These are phyloP conservation scores for Varecia variegata DNA, from an alignment of 2,797 vertebrate species.

Conservation along the genomic window DNA sequence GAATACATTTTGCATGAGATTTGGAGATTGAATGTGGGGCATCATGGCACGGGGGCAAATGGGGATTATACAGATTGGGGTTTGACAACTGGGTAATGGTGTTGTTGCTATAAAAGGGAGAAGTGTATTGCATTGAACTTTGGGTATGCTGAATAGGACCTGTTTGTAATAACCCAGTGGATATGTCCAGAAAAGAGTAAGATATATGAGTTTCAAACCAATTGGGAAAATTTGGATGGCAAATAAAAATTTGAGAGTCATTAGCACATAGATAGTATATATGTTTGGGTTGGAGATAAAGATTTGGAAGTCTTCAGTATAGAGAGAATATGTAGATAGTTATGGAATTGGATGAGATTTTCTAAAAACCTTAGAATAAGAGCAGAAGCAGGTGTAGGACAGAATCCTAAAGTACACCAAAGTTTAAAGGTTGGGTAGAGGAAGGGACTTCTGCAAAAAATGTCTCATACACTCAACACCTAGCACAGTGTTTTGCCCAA, in stretches of 20 bases:
- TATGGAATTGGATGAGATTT: neutral
- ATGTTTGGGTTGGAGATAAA: neutral
- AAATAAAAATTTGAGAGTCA: neutral
- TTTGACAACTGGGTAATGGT: neutral
- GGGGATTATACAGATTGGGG: neutral
- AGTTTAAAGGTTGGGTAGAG: neutral
- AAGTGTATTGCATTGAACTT: neutral
- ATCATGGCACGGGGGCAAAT: neutral
- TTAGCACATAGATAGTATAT: neutral
- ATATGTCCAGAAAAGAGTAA: neutral
- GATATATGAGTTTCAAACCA: neutral
- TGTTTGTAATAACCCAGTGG: neutral
- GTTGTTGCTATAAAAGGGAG: neutral
- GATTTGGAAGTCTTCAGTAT: neutral
- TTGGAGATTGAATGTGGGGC: fast-evolving
- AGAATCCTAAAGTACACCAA: neutral
- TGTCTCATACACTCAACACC: neutral
- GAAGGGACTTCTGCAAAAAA: neutral
- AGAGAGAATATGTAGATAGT: neutral
- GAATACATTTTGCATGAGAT: neutral
- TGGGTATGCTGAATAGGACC: neutral
- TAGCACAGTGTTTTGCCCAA: neutral
- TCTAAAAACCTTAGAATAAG: neutral
- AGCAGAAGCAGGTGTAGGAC: neutral
- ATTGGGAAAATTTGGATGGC: neutral